Evolutionary conservation across 2,113 vertebrate species (phyloP).

Genomic region (Microcebus lehilahytsara): DNA sequence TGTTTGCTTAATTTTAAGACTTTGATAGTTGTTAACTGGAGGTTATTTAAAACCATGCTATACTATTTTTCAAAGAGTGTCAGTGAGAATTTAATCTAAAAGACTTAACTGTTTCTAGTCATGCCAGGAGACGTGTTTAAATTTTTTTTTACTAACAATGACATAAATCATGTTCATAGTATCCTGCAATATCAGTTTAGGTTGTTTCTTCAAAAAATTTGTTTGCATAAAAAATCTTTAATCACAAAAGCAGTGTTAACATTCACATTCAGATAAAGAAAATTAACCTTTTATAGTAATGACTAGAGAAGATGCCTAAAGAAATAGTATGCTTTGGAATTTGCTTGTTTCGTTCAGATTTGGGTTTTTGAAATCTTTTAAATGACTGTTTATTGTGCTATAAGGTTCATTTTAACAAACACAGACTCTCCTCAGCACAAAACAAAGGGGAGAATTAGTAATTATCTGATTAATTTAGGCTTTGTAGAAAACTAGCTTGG

Average conservation of each 20-base stretch:
- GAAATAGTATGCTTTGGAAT: not conserved
- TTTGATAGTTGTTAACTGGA: constrained; percentile 56
- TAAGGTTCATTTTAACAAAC: constrained; percentile 72
- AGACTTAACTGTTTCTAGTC: constrained; percentile 35
- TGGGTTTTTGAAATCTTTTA: not conserved
- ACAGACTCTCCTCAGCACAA: constrained; percentile 15
- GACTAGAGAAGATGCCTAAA: not conserved
- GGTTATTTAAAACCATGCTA: constrained; percentile 58
- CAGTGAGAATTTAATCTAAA: constrained; percentile 41
- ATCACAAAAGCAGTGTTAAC: not conserved
- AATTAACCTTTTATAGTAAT: constrained; percentile 38
- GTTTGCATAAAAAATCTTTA: constrained; percentile 26
- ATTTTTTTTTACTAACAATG: not conserved
- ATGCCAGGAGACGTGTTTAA: constrained; percentile 35
- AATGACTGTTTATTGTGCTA: constrained; percentile 73
- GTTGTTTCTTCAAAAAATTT: not conserved
- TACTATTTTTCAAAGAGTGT: constrained; percentile 45
- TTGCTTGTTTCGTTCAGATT: not conserved
- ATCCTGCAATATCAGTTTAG: not conserved
- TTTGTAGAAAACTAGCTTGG: constrained; percentile 64
- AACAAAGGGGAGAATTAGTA: constrained; percentile 74
- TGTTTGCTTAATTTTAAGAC: constrained; percentile 79
- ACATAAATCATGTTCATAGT: not conserved
- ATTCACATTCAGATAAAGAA: constrained; percentile 35
- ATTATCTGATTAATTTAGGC: constrained; percentile 72